Percentiles rank a stretch among this genome's conserved stretches.
Evolutionary conservation across 2,888 invertebrate species (phyloP).

Genomic region (Xiphydria camelus): DNA sequence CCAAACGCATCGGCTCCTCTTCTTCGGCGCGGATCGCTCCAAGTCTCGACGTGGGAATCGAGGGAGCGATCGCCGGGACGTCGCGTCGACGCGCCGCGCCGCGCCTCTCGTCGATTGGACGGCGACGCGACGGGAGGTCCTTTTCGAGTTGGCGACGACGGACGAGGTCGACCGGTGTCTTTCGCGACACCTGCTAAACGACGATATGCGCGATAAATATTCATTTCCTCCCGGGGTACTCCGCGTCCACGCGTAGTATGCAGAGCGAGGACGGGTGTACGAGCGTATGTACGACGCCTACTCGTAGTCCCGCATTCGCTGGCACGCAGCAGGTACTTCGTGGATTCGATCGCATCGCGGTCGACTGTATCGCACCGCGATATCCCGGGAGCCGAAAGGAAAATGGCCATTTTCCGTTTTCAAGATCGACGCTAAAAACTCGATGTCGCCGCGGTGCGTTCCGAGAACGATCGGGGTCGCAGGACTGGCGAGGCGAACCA

Average conservation of each 20-base stretch:
- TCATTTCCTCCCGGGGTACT: too few species aligned
- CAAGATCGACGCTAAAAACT: conserved; percentile 46
- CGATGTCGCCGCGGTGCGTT: conserved; percentile 40
- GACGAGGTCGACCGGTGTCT: conserved; percentile 20
- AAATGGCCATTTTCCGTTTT: conserved; percentile 47
- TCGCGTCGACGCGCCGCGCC: too few species aligned
- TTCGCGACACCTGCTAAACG: too few species aligned
- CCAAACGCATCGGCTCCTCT: conserved; percentile 34
- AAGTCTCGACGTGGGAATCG: too few species aligned
- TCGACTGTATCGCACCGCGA: conserved; percentile 16
- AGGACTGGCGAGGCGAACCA: conserved; percentile 39
- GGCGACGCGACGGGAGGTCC: not conserved
- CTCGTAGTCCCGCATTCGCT: too few species aligned
- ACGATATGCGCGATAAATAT: too few species aligned
- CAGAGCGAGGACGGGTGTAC: not conserved
- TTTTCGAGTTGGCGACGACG: not conserved
- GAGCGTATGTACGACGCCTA: too few species aligned
- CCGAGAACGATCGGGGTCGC: conserved; percentile 52
- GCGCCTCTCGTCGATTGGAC: not conserved
- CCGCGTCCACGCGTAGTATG: too few species aligned
- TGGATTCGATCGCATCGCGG: not conserved
- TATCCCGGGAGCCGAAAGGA: conserved; percentile 28
- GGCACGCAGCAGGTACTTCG: too few species aligned
- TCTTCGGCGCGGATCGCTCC: conserved; percentile 15
- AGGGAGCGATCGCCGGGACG: too few species aligned